These are phyloP conservation scores for Gymnocypris eckloni DNA, from an alignment of 2,797 vertebrate genomes.

Conservation along the genomic window DNA sequence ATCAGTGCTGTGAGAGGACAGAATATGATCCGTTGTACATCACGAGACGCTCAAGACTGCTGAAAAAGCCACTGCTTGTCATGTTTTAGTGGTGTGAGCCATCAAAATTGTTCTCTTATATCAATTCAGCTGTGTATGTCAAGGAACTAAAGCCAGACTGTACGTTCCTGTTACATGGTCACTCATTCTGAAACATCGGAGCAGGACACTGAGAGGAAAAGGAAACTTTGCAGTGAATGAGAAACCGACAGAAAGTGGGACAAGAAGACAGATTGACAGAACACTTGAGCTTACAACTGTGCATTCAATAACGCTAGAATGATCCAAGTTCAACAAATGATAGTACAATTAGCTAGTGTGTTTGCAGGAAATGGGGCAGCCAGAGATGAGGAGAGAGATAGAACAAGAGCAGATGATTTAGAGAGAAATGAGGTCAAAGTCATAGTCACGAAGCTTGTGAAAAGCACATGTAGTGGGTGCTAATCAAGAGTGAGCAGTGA, in stretches of 20 bases:
- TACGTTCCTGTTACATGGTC: neutral
- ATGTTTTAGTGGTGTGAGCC: neutral
- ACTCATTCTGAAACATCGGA: neutral
- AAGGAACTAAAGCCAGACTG: neutral
- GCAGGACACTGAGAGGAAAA: neutral
- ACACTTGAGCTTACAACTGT: constrained; percentile 14
- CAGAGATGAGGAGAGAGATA: neutral
- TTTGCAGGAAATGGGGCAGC: neutral
- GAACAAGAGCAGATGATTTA: constrained; percentile 1
- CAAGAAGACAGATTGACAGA: neutral
- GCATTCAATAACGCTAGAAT: neutral
- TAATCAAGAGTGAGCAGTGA: constrained; percentile 41
- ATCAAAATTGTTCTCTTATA: neutral
- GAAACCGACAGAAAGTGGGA: neutral
- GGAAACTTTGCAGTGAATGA: neutral
- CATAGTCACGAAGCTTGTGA: constrained; percentile 25
- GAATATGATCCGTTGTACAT: neutral
- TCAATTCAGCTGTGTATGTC: neutral
- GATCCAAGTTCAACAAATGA: neutral
- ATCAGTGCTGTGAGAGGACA: constrained; percentile 2
- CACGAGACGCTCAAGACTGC: neutral
- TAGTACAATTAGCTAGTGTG: neutral
- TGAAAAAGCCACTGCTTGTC: neutral
- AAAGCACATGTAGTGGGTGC: constrained; percentile 57
- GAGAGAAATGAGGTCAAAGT: constrained; percentile 25